phyloP scores from a whole-genome alignment of 2,113 vertebrate species.

The Callorhinus ursinus region DNA sequence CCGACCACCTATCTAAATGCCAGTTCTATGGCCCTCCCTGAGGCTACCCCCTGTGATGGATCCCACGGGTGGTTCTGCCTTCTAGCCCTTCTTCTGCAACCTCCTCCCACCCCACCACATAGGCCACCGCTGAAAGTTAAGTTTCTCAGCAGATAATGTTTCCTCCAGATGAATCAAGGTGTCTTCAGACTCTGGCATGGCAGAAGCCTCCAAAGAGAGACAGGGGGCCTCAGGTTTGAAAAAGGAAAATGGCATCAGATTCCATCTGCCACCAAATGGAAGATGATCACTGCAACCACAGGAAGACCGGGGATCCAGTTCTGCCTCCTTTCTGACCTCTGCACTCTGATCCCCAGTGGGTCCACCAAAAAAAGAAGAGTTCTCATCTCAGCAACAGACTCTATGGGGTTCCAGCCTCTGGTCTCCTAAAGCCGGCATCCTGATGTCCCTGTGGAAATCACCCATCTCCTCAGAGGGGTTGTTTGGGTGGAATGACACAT shows the following conservation, averaged over 20 bases:
- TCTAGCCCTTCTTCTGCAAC: background rate
- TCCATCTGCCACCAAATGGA: background rate
- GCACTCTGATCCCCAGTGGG: no score
- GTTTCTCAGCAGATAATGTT: background rate
- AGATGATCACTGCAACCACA: fast-evolving
- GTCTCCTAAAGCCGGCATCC: background rate
- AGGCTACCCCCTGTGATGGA: background rate
- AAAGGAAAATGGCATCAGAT: background rate
- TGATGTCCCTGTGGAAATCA: background rate
- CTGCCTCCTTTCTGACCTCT: background rate
- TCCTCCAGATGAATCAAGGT: background rate
- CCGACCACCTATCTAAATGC: background rate
- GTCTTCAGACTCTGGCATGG: background rate
- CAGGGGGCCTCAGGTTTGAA: background rate
- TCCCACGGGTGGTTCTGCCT: background rate
- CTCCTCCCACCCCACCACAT: no score
- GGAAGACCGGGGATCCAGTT: fast-evolving
- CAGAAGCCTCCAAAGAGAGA: background rate
- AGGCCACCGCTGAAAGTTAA: background rate
- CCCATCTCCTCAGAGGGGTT: background rate
- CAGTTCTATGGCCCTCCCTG: background rate
- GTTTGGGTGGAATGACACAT: no score
- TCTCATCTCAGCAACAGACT: no score
- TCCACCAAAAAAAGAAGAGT: background rate
- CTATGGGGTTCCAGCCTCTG: fast-evolving